phyloP scores from a whole-genome alignment of 2,888 invertebrate species.

The Abrostola triplasia region DNA sequence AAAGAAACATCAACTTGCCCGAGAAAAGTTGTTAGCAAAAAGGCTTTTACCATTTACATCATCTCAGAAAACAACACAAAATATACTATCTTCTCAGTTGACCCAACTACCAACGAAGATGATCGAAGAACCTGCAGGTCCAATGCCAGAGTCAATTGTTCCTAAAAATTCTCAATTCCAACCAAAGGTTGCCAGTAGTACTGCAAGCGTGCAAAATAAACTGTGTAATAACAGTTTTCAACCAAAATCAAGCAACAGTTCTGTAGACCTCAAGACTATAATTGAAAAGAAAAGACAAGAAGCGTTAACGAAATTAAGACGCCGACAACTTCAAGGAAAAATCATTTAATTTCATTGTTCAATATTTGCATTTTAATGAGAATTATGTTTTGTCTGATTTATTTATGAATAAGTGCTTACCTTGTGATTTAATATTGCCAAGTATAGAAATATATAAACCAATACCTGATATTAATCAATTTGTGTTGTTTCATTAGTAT shows the following conservation, averaged over 20 bases:
- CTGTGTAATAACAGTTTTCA: slow-evolving; percentile 24
- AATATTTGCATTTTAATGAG: slow-evolving; percentile 31
- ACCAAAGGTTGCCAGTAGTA: slow-evolving; percentile 65
- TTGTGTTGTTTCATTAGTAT: no score
- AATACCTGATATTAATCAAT: no score
- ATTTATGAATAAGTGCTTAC: slow-evolving; percentile 24
- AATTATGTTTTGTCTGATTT: slow-evolving; percentile 52
- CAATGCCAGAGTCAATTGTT: no score
- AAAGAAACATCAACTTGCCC: slow-evolving; percentile 88
- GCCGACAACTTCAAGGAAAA: slow-evolving; percentile 71
- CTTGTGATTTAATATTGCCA: slow-evolving; percentile 36
- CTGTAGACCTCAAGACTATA: slow-evolving; percentile 69
- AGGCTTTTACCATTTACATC: slow-evolving; percentile 79
- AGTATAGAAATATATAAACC: no score
- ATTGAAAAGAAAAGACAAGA: slow-evolving; percentile 85
- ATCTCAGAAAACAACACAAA: slow-evolving; percentile 61
- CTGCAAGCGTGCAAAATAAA: slow-evolving; percentile 43
- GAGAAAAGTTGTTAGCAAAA: slow-evolving; percentile 88
- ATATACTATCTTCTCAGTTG: slow-evolving; percentile 36
- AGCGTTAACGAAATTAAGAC: slow-evolving; percentile 81
- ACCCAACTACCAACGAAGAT: slow-evolving; percentile 25
- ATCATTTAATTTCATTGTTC: slow-evolving; percentile 36
- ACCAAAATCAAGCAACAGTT: slow-evolving; percentile 46
- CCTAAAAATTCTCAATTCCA: slow-evolving; percentile 60
- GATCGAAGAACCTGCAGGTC: slow-evolving; percentile 25